Conservation (phyloP, 2,113 vertebrate genomes). For the Myxocyprinus asiaticus region DNA sequence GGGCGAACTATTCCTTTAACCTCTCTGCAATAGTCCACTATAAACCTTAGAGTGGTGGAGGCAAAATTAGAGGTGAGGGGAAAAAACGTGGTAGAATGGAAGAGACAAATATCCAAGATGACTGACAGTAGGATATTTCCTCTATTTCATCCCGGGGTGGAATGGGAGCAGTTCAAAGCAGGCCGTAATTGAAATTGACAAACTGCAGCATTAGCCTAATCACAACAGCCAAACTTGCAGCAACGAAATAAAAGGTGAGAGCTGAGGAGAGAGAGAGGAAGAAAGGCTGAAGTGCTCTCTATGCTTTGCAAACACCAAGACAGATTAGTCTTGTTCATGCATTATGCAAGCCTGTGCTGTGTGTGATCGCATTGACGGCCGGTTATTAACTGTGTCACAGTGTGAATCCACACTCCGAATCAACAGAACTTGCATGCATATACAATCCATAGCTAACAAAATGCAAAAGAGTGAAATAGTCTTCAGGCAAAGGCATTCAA, state of each 20-base stretch:
- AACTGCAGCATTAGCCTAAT: conserved; percentile 61
- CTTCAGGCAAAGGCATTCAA: neutral
- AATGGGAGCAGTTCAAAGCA: conserved; percentile 62
- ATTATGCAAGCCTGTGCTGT: conserved; percentile 52
- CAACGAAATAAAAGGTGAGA: conserved; percentile 51
- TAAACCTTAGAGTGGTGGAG: neutral
- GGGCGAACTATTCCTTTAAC: no score
- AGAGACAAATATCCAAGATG: conserved; percentile 12
- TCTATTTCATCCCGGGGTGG: conserved; percentile 49
- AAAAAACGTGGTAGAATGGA: neutral
- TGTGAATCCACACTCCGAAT: conserved; percentile 39
- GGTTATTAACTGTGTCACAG: conserved; percentile 55
- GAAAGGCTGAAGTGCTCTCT: conserved; percentile 36
- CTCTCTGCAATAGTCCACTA: neutral
- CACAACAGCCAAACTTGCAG: conserved; percentile 52
- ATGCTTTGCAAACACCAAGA: conserved; percentile 42
- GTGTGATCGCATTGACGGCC: conserved; percentile 48
- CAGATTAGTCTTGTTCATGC: conserved; percentile 59
- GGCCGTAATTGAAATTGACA: conserved; percentile 63
- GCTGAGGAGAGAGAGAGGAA: conserved; percentile 28
- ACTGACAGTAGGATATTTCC: conserved; percentile 55
- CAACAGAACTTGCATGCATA: conserved; percentile 39
- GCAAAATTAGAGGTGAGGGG: conserved; percentile 12
- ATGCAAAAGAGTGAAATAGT: conserved; percentile 1
- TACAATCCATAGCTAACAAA: conserved; percentile 12